Evolutionary conservation across 1,140 invertebrate genomes (phyloP).

Genomic region (Solen grandis): DNA sequence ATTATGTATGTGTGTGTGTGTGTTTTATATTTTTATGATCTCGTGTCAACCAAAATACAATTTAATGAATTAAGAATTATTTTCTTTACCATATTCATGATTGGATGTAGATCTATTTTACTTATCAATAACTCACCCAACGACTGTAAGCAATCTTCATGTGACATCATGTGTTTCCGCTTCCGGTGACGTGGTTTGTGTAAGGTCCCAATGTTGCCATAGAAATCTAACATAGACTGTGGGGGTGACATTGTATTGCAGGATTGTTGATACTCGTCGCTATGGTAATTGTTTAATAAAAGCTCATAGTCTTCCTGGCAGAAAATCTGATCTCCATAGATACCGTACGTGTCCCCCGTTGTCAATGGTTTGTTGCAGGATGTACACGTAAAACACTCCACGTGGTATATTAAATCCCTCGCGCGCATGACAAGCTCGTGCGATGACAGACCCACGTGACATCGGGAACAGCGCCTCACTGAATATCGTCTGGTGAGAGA

Average conservation of each 20-base stretch:
- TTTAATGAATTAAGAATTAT: too few relatives aligned
- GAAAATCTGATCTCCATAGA: constrained; percentile 81
- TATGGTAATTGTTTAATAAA: constrained; percentile 43
- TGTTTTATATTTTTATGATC: not conserved
- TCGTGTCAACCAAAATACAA: not conserved
- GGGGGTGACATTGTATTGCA: constrained; percentile 40
- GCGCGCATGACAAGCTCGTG: constrained; percentile 87
- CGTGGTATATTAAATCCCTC: constrained; percentile 81
- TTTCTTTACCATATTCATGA: too few relatives aligned
- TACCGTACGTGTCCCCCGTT: constrained; percentile 92
- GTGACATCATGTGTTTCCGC: constrained; percentile 62
- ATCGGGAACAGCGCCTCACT: constrained; percentile 89
- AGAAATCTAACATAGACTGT: not conserved
- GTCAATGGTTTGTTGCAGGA: constrained; percentile 86
- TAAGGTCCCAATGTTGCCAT: not conserved
- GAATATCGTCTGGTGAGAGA: constrained; percentile 79
- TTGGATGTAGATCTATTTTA: too few relatives aligned
- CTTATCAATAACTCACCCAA: constrained; percentile 60
- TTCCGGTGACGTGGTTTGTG: constrained; percentile 50
- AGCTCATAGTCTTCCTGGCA: constrained; percentile 80
- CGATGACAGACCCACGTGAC: constrained; percentile 90
- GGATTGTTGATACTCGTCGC: not conserved
- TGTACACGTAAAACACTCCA: constrained; percentile 78
- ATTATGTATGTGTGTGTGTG: not conserved
- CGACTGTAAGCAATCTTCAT: constrained; percentile 59